Evolutionary conservation across 2,797 vertebrate species (phyloP).

Genomic region (Sebastes iracundus): DNA sequence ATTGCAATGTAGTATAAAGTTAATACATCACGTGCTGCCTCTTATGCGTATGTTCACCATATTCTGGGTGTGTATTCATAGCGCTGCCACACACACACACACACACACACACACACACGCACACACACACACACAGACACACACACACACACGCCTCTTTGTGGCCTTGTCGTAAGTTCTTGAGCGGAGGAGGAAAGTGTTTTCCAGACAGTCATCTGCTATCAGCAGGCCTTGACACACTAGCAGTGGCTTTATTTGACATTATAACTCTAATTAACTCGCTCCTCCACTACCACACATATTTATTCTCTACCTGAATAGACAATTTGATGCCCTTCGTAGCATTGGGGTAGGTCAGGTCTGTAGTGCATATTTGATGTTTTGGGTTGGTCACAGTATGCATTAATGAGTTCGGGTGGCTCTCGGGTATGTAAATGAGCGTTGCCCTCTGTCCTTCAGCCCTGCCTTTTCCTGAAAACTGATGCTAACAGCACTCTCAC

Average conservation of each 20-base stretch:
- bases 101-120: background rate
- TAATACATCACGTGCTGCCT: background rate
- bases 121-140: too few relatives aligned
- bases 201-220: slow-evolving; percentile 12
- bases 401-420: slow-evolving; percentile 47
- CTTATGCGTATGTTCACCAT: background rate
- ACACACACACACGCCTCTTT: background rate
- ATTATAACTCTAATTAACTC: slow-evolving; percentile 5
- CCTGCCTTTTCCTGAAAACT: slow-evolving; percentile 40
- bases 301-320: slow-evolving; percentile 15
- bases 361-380: slow-evolving; percentile 31
- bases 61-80: background rate
- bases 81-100: background rate
- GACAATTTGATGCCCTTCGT: slow-evolving; percentile 34
- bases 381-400: slow-evolving; percentile 37
- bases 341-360: slow-evolving; percentile 29
- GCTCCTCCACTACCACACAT: background rate
- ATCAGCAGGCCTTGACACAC: slow-evolving; percentile 8
- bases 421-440: slow-evolving; percentile 60
- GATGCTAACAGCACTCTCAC: slow-evolving; percentile 36
- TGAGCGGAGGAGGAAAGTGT: background rate
- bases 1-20: slow-evolving; percentile 2
- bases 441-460: slow-evolving; percentile 59
- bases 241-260: slow-evolving; percentile 15
- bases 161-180: slow-evolving; percentile 14